Percentiles rank a stretch among this genome's conserved stretches.
phyloP scores from a whole-genome alignment of 2,113 vertebrate genomes.

The Brachirus orientalis region DNA sequence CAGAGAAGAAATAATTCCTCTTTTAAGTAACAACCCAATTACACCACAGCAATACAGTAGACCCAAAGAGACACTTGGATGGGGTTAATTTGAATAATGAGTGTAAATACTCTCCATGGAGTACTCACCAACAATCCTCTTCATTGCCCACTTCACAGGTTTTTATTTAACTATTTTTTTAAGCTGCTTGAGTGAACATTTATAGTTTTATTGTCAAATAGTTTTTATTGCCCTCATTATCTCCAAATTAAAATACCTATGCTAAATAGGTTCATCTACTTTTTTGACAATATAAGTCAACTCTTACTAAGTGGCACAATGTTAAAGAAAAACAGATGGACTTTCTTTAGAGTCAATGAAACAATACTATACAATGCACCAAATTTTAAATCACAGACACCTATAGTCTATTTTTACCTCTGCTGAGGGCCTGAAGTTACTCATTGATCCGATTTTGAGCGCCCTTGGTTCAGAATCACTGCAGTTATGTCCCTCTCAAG shows the following conservation, averaged over 20 bases:
- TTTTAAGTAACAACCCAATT: constrained; percentile 67
- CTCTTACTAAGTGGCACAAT: neutral
- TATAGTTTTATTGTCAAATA: constrained; percentile 39
- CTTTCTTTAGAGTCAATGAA: constrained; percentile 14
- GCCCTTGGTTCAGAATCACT: constrained; percentile 64
- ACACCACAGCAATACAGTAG: constrained; percentile 40
- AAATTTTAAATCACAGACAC: constrained; percentile 46
- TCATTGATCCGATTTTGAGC: constrained; percentile 74
- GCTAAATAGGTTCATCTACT: constrained; percentile 7
- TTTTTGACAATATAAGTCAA: constrained; percentile 7
- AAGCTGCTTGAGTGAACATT: constrained; percentile 19
- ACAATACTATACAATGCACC: constrained; percentile 10
- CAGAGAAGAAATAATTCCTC: constrained; percentile 44
- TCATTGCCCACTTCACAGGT: constrained; percentile 53
- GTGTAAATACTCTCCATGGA: constrained; percentile 66
- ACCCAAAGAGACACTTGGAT: constrained; percentile 66
- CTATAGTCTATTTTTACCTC: constrained; percentile 63
- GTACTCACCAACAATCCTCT: constrained; percentile 49
- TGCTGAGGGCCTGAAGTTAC: constrained; percentile 71
- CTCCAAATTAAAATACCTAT: constrained; percentile 15
- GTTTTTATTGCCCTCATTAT: constrained; percentile 34
- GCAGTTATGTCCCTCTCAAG: constrained; percentile 75
- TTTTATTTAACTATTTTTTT: constrained; percentile 55
- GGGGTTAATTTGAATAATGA: constrained; percentile 76
- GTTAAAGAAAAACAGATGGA: neutral